Percentiles rank a stretch among this genome's conserved stretches.
These are phyloP conservation scores for Melanotaenia duboulayi DNA, from an alignment of 2,113 vertebrate species.

Conservation along the genomic window DNA sequence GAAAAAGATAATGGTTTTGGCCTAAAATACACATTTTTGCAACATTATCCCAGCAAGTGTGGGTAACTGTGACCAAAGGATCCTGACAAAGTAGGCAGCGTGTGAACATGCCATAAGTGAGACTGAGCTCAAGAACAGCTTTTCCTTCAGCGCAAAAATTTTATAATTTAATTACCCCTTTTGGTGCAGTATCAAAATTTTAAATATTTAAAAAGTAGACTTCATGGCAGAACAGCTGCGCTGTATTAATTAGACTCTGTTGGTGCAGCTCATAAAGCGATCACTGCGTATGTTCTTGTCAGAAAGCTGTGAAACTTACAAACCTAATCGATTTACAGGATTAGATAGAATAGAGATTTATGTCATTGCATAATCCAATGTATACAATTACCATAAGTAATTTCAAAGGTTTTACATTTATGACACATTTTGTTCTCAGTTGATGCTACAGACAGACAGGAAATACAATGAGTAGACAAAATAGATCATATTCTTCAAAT, in stretches of 20 bases:
- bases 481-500: slow-evolving; percentile 15
- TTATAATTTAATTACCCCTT: neutral
- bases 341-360: slow-evolving; percentile 3
- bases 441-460: slow-evolving; percentile 21
- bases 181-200: neutral
- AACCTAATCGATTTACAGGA: neutral
- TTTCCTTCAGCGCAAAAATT: neutral
- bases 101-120: neutral
- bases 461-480: slow-evolving; percentile 20
- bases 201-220: neutral
- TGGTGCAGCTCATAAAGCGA: neutral
- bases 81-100: neutral
- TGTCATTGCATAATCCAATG: neutral
- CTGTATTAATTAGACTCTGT: neutral
- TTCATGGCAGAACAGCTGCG: neutral
- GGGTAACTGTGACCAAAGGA: neutral
- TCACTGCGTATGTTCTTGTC: neutral
- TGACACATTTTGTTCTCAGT: neutral
- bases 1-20: neutral
- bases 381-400: neutral
- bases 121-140: neutral
- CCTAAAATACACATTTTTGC: neutral
- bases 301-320: neutral
- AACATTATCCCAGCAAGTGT: neutral
- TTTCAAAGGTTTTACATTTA: slow-evolving; percentile 2